Evolutionary conservation across 2,797 vertebrate species (phyloP).

Genomic region (Euthynnus affinis): DNA sequence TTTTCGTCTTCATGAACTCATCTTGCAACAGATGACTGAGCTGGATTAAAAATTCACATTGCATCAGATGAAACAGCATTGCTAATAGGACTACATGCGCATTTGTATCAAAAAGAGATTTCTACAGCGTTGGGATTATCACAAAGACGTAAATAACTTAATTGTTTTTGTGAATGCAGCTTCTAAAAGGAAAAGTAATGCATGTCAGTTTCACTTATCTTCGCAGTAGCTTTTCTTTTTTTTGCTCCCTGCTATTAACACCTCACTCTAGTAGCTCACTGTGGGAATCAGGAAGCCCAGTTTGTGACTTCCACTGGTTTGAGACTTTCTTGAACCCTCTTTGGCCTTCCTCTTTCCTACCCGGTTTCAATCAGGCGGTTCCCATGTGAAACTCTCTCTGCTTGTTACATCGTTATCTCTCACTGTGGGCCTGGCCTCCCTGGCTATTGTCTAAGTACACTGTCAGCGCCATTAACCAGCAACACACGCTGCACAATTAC

Average conservation of each 20-base stretch:
- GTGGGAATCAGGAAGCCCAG: conserved; percentile 71
- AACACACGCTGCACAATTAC: conserved; percentile 59
- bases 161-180: not conserved
- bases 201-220: conserved; percentile 15
- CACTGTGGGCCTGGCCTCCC: conserved; percentile 56
- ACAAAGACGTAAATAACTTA: conserved; percentile 6
- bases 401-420: conserved; percentile 72
- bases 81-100: conserved; percentile 13
- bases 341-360: conserved; percentile 63
- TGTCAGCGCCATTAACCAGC: conserved; percentile 61
- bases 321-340: conserved; percentile 46
- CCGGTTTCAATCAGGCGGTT: conserved; percentile 61
- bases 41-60: conserved; percentile 29
- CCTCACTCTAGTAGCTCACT: conserved; percentile 1
- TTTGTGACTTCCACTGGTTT: conserved; percentile 35
- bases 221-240: not conserved
- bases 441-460: conserved; percentile 74
- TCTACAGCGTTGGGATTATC: conserved; percentile 3
- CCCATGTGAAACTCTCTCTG: conserved; percentile 77
- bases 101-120: conserved; percentile 26
- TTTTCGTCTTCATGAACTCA: conserved; percentile 19
- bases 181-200: not conserved
- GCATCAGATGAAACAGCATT: conserved; percentile 34
- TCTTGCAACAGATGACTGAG: not conserved
- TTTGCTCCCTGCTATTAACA: not conserved